These are phyloP conservation scores for Lepidurus apus DNA, from an alignment of 1,140 invertebrate genomes.

Conservation along the genomic window DNA sequence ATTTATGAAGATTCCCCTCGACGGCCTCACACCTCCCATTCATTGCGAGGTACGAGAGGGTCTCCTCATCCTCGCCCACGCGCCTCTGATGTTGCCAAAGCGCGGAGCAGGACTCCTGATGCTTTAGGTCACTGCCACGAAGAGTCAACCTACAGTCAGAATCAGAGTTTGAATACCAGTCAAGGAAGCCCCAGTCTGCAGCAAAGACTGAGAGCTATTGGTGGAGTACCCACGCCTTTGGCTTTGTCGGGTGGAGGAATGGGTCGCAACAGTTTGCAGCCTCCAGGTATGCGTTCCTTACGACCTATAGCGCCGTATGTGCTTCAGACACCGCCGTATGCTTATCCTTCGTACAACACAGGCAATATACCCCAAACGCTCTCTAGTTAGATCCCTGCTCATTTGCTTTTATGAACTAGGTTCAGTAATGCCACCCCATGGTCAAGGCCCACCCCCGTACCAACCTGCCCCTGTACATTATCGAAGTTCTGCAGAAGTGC, in stretches of 20 bases:
- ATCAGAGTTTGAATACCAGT: not conserved
- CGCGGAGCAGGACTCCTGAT: not conserved
- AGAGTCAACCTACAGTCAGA: not conserved
- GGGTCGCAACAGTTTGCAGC: slow-evolving; percentile 45
- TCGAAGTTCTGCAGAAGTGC: not conserved
- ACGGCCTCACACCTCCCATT: not conserved
- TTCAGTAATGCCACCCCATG: slow-evolving; percentile 42
- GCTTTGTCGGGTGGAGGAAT: slow-evolving; percentile 75
- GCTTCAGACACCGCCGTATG: slow-evolving; percentile 23
- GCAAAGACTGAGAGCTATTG: slow-evolving; percentile 79
- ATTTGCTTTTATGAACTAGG: not conserved
- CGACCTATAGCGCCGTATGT: slow-evolving; percentile 8
- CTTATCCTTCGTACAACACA: slow-evolving; percentile 28
- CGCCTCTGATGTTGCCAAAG: not conserved
- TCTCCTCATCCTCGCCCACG: not conserved
- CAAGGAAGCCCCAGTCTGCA: slow-evolving; percentile 70
- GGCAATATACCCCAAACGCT: slow-evolving; percentile 10
- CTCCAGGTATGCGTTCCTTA: slow-evolving; percentile 1
- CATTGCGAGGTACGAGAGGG: slow-evolving; percentile 5
- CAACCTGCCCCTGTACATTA: slow-evolving; percentile 7
- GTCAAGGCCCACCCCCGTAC: not conserved
- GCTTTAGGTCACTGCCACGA: not conserved
- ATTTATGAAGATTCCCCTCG: slow-evolving; percentile 1
- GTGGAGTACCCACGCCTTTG: slow-evolving; percentile 73
- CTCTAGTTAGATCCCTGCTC: not conserved